A percentile compares a stretch with the other conserved stretches of the same genome.
Conservation (phyloP, 2,888 invertebrate species). For the Synanthedon tipuliformis region DNA sequence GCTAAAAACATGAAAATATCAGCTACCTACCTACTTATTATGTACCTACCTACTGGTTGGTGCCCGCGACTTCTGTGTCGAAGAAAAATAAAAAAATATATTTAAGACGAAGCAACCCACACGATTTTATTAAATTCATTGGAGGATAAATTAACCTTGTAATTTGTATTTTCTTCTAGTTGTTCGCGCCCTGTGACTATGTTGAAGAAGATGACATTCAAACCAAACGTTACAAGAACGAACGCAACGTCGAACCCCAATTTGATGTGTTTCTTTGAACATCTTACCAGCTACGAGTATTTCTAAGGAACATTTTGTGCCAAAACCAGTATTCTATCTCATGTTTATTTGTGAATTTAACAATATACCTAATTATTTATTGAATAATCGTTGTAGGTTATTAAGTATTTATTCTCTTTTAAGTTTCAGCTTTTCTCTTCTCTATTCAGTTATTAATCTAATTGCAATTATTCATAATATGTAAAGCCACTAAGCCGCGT, state of each 20-base stretch:
- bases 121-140: neutral
- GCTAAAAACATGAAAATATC: no score
- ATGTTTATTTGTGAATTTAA: neutral
- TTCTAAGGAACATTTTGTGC: conserved; percentile 11
- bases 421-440: no score
- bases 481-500: no score
- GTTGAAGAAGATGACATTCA: conserved; percentile 29
- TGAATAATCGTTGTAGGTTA: neutral
- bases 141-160: neutral
- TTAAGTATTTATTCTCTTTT: neutral
- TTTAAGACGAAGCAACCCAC: no score
- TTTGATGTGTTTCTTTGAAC: conserved; percentile 45
- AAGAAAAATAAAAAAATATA: no score
- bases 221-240: conserved; percentile 36
- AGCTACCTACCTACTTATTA: no score
- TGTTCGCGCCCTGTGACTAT: conserved; percentile 46
- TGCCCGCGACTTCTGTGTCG: neutral
- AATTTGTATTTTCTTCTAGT: conserved; percentile 19
- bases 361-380: neutral
- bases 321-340: conserved; percentile 7
- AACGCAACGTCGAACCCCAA: conserved; percentile 35
- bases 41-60: neutral
- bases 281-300: conserved; percentile 1
- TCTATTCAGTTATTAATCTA: no score
- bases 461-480: no score